Base-by-base conservation (phyloP, 2,113 vertebrate species). In the Clinocottus analis region DNA sequence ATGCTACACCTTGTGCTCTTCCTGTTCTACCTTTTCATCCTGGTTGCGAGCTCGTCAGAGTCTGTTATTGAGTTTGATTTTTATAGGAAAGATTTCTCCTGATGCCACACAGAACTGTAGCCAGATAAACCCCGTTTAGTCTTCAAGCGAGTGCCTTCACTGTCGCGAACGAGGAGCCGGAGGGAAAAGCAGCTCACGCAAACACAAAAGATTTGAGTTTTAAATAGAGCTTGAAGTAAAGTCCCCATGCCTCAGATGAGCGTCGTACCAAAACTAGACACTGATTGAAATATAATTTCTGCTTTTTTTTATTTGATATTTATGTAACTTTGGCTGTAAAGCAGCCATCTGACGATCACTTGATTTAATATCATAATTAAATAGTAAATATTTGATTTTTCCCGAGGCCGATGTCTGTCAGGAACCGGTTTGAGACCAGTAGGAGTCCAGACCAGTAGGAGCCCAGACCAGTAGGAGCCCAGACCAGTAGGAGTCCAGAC, bases 101-200 rank as follows among this genome's bases (percentile, higher is more conserved):
- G 55, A 62, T 10, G 65, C 66, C 73, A 23, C 76, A 58, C 75
- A 64, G 56, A 83, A 80, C 69, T 77, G 87, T 77, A 79, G 77
- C 81, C 83, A 78, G 80, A 85, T 84, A 27, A 75, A 79, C 79
- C 75, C 78, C 72, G 72, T 89, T 89, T 85, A 85, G 87, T 90
- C 77, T 83, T 89, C 62, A 51, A 91, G 69, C 75, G 87, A 91
- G 93, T 94, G 93, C 93, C 93, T 94, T 94, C 78, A 66, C 82
- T 80, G 85, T 79, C 41, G 59, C 72, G 65, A 71, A 79, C 55
- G 63, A 72, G 75, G 77, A 66, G 68, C 81, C 21, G 12, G 39
- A 79, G 68, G 63, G 61, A 80, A 61, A 70, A 84, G 84, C 79
- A 78, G 85, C 84, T 86, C 84, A 61, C 84, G 21, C 77, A 84